phyloP scores from a whole-genome alignment of 2,797 vertebrate species.

The Glossophaga mutica region DNA sequence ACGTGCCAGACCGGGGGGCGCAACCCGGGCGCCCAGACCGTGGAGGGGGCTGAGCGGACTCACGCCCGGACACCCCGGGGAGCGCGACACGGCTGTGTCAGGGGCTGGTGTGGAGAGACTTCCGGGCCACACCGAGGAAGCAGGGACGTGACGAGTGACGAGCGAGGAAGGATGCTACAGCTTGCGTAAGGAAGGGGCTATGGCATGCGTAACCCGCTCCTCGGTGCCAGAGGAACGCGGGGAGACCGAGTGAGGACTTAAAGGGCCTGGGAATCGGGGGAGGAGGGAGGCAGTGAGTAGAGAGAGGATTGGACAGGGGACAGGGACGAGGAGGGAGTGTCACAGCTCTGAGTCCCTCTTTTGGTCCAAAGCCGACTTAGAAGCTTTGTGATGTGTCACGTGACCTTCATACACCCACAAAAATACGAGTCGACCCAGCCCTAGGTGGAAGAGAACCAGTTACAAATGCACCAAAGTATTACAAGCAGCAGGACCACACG shows the following conservation, averaged over 20 bases:
- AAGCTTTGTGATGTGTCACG: fast-evolving
- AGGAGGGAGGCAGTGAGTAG: no score
- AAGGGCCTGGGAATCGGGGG: not conserved
- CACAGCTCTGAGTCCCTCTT: not conserved
- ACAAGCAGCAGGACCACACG: fast-evolving
- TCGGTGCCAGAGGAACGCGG: not conserved
- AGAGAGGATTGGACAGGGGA: no score
- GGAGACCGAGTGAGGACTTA: not conserved
- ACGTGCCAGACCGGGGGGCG: not conserved
- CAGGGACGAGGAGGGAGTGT: not conserved
- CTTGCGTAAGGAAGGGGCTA: not conserved
- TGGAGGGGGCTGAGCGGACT: no score
- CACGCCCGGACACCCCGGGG: fast-evolving
- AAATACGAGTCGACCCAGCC: not conserved
- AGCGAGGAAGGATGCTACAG: fast-evolving
- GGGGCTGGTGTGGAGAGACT: not conserved
- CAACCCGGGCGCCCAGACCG: not conserved
- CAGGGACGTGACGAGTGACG: not conserved
- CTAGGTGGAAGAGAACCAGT: not conserved
- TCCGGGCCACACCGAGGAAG: no score
- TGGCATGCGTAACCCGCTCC: no score
- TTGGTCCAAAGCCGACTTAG: not conserved
- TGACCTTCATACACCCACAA: fast-evolving
- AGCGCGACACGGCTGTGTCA: fast-evolving
- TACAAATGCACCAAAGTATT: not conserved